These are phyloP conservation scores for Lepidurus couesii DNA, from an alignment of 1,140 invertebrate genomes.

Conservation along the genomic window DNA sequence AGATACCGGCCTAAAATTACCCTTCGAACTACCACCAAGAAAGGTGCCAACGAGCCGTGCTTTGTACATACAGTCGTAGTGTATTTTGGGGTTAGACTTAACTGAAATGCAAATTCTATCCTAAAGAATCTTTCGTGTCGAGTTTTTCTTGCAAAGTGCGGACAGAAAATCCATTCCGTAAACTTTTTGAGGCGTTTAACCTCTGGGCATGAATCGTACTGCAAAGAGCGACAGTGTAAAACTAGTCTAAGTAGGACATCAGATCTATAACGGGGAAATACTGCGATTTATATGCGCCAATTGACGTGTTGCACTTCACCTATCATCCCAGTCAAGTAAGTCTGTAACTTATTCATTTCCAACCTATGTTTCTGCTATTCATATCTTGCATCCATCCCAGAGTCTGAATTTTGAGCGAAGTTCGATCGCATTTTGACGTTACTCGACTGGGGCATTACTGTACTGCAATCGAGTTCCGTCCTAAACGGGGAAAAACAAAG, in stretches of 20 bases:
- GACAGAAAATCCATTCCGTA: neutral
- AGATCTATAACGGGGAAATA: neutral
- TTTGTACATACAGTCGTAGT: too few species aligned
- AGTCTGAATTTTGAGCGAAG: too few species aligned
- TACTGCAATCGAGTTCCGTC: too few species aligned
- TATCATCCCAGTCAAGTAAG: neutral
- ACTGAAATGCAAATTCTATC: neutral
- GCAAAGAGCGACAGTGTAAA: too few species aligned
- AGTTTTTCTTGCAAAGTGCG: neutral
- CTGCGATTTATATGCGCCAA: neutral
- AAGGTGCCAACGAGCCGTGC: too few species aligned
- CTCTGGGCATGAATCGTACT: too few species aligned
- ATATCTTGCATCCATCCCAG: neutral
- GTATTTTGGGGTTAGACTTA: neutral
- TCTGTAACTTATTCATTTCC: neutral
- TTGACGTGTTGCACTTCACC: constrained; percentile 8
- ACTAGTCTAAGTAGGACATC: neutral
- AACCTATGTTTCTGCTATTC: neutral
- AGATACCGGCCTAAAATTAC: too few species aligned
- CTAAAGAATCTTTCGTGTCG: neutral
- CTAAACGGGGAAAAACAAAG: too few species aligned
- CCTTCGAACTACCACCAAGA: too few species aligned
- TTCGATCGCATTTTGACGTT: too few species aligned
- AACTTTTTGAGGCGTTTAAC: neutral
- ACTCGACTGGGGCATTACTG: too few species aligned